Evolutionary conservation across 2,113 vertebrate genomes (phyloP), one percentile per base, ranked within the genome.

Genomic region (Rhynchomys soricoides): DNA sequence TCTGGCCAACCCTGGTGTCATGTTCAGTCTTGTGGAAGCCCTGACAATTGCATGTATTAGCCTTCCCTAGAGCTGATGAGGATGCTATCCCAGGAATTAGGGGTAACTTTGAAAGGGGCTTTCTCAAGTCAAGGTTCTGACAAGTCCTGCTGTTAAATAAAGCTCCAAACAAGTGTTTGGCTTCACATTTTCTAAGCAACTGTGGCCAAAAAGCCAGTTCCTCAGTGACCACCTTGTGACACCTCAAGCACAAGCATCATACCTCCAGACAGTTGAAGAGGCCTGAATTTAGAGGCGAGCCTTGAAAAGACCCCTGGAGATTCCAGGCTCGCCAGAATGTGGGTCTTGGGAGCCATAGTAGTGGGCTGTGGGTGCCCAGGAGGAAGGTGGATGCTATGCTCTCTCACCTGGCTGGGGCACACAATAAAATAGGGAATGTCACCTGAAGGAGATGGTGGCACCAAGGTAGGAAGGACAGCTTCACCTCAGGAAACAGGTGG

Each of bases 241-340:
- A 8, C 21, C 16, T 21, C 8, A 31, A n/a, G 52, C 31, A 22
- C 29, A 26, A 10, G 2, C 40, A 0, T 40, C 3, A 0, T 50
- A 16, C n/a, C 81, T 89, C 31, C 57, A 24, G 64, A 31, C 37
- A 0, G n/a, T 12, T 9, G n/a, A 50, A 45, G 73, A 52, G 34
- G 8, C 55, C 22, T 21, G 21, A 0, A 4, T 37, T 55, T 62
- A 57, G 6, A n/a, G 5, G 24, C 11, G 37, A 12, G 4, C 40
- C 43, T 31, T 24, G 0, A 43, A 52, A 43, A 50, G 37, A 82
- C 55, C 43, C 52, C 12, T 17, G 7, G 26, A 21, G 59, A 43
- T 6, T 24, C 1, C 50, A 64, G 66, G 40, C 66, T 31, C 52
- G 29, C 34, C 1, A 5, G 78, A 12, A 24, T 75, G 29, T 29